phyloP scores from a whole-genome alignment of 2,113 vertebrate species.

The Syngnathoides biaculeatus region DNA sequence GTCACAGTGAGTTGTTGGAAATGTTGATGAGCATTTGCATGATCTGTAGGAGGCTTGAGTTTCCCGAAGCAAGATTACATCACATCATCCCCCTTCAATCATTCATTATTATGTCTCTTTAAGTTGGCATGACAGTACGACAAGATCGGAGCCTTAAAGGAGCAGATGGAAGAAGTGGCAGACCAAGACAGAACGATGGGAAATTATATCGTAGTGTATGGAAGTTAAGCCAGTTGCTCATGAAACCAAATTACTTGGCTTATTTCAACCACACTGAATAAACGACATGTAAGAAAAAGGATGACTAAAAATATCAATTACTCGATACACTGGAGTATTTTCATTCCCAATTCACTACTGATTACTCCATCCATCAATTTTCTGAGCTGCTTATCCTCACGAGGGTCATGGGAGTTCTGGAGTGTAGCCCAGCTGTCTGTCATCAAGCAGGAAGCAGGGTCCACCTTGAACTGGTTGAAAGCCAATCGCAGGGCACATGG shows the following conservation, averaged over 20 bases:
- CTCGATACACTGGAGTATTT: neutral
- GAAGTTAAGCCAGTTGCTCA: neutral
- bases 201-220: neutral
- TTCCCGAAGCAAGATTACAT: constrained; percentile 42
- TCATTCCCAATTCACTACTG: too few species aligned
- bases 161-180: constrained; percentile 29
- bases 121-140: constrained; percentile 45
- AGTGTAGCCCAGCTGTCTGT: too few species aligned
- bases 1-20: constrained; percentile 18
- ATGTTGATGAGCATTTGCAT: constrained; percentile 38
- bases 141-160: constrained; percentile 41
- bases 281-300: neutral
- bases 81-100: constrained; percentile 34
- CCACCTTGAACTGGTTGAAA: too few species aligned
- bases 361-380: too few species aligned
- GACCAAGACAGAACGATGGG: neutral
- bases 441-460: too few species aligned
- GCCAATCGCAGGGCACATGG: too few species aligned
- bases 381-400: too few species aligned
- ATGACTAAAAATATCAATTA: neutral
- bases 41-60: constrained; percentile 8
- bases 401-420: too few species aligned
- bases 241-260: too few species aligned
- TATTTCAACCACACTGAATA: neutral
- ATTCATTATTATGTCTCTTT: constrained; percentile 33